Evolutionary conservation across 2,888 invertebrate genomes (phyloP).

Genomic region (Drepana falcataria): DNA sequence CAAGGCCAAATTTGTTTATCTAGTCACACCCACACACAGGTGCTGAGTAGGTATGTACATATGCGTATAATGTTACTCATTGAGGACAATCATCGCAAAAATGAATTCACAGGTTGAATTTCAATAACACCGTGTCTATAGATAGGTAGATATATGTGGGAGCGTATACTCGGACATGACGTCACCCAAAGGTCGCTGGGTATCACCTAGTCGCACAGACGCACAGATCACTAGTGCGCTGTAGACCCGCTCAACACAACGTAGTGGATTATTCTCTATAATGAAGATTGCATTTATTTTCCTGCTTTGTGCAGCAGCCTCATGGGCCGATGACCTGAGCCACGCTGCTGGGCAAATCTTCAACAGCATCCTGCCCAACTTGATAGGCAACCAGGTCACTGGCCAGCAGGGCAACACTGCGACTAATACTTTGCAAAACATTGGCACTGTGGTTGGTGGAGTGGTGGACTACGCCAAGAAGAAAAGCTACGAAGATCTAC

Average conservation of each 20-base stretch:
- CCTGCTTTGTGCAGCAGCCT: constrained; percentile 41
- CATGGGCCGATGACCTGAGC: constrained; percentile 58
- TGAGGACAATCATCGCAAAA: constrained; percentile 50
- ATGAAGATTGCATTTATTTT: constrained; percentile 57
- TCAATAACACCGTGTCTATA: constrained; percentile 54
- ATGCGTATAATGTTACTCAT: constrained; percentile 30
- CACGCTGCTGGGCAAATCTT: constrained; percentile 70
- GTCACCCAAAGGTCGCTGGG: constrained; percentile 67
- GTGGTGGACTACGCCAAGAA: constrained; percentile 71
- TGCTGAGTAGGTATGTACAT: too few relatives aligned
- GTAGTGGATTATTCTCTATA: constrained; percentile 38
- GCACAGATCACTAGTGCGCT: constrained; percentile 69
- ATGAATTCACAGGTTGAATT: constrained; percentile 55
- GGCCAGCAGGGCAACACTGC: constrained; percentile 63
- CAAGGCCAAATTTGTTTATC: constrained; percentile 52
- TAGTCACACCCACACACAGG: constrained; percentile 13
- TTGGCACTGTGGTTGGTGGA: constrained; percentile 70
- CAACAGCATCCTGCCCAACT: constrained; percentile 62
- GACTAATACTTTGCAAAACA: constrained; percentile 59
- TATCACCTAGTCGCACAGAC: constrained; percentile 47
- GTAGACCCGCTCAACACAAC: constrained; percentile 55
- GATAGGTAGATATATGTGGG: constrained; percentile 14
- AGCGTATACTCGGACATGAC: constrained; percentile 45
- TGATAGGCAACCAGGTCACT: constrained; percentile 58
- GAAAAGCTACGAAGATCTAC: constrained; percentile 67